Evolutionary conservation across 2,113 vertebrate genomes (phyloP), one percentile per base, ranked within the genome.

Genomic region (Paraplagusia blochii): DNA sequence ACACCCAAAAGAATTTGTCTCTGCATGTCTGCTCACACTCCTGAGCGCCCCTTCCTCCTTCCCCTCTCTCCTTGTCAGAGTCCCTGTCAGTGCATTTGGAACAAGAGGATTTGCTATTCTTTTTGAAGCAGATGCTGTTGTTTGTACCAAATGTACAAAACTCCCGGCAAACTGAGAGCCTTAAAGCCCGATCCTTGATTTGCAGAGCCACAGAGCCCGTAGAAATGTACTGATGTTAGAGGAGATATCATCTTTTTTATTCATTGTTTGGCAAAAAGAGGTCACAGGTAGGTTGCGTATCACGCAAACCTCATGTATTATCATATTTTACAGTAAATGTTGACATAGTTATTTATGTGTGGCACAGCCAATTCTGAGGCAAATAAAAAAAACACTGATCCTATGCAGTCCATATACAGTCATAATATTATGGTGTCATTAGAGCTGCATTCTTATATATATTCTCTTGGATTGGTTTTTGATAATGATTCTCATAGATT

Each of bases 401-500:
- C 49, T 16, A 33, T 54, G 53, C 67, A 48, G 47, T 76, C 35
- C 35, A 42, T 38, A 62, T 65, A 53, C 51, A 67, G 43, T 54
- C 54, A 45, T 47, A 66, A 58, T 63, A 75, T 81, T 62, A 76
- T 66, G 59, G 70, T 61, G 55, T 66, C 66, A 71, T 83, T 83
- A 85, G n/a, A 66, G 59, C 64, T 57, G 57, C 60, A 79, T 74
- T 76, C 57, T 72, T 72, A 44, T 82, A 36, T 82, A 36, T 63
- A 59, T 77, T 73, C 66, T 29, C 75, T 73, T 77, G 79, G 77
- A 79, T 80, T 79, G 72, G 67, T 79, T 85, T 84, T 68, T 69
- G 79, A 78, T 85, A 83, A 84, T 85, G 74, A 76, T 69, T 66
- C 65, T 73, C 71, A 44, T 61, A 71, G 64, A 70, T 80, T 82